A percentile compares a stretch with the other conserved stretches of the same genome.
These are phyloP conservation scores for Dendronephthya gigantea DNA, from an alignment of 64 coral and sea anemone species.

Conservation along the genomic window DNA sequence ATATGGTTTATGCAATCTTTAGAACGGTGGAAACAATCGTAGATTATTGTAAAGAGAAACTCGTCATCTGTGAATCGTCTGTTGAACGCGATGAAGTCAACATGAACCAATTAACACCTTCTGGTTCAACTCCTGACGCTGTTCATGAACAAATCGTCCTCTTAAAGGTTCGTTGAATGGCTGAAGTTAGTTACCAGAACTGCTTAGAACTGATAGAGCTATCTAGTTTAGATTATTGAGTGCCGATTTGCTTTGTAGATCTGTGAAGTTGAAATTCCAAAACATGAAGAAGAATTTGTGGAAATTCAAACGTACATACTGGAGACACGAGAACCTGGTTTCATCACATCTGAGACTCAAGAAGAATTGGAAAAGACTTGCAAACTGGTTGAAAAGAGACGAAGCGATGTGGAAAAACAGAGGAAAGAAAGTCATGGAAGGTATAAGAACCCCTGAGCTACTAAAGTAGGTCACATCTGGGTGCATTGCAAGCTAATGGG, in stretches of 20 bases:
- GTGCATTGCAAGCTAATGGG: too few relatives aligned
- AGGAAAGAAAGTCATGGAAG: not conserved
- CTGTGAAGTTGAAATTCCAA: not conserved
- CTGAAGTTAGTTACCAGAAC: too few relatives aligned
- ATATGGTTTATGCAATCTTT: too few relatives aligned
- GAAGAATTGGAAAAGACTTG: not conserved
- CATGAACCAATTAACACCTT: not conserved
- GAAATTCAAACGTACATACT: not conserved
- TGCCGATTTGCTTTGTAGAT: too few relatives aligned
- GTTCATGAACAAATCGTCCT: not conserved
- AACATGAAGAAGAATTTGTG: not conserved
- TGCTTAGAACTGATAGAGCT: not conserved
- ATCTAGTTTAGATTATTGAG: not conserved
- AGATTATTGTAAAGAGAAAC: not conserved
- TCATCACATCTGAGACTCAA: not conserved
- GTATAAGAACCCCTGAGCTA: too few relatives aligned
- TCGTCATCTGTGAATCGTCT: not conserved
- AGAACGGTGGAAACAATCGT: constrained; percentile 7
- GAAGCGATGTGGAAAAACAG: not conserved
- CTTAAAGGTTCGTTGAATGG: not conserved
- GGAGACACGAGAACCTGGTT: not conserved
- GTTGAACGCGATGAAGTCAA: not conserved
- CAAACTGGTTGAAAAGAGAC: not conserved
- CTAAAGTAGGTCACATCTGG: too few relatives aligned
- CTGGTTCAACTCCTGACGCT: not conserved